phyloP scores from a whole-genome alignment of 2,888 invertebrate genomes.

The Synergus gifuensis region DNA sequence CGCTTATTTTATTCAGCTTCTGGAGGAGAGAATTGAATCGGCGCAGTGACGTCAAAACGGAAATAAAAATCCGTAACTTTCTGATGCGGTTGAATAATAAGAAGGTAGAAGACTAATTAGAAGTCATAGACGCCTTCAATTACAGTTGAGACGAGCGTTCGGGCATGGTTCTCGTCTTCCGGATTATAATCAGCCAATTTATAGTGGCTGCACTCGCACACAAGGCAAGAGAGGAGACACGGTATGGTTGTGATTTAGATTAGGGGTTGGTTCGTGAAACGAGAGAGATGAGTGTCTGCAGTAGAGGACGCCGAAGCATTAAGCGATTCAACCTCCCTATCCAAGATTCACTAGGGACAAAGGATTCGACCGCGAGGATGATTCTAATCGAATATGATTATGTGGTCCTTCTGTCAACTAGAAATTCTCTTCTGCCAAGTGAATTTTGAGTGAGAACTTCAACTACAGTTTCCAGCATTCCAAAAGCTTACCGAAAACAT shows the following conservation, averaged over 20 bases:
- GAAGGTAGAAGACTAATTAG: constrained; percentile 65
- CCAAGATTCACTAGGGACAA: constrained; percentile 65
- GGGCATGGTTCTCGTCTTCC: constrained; percentile 55
- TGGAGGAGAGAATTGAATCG: neutral
- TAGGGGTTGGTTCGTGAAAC: constrained; percentile 59
- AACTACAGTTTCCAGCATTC: neutral
- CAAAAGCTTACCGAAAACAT: neutral
- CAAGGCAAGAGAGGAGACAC: constrained; percentile 53
- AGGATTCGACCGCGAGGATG: constrained; percentile 68
- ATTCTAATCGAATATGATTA: constrained; percentile 75
- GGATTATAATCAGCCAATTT: constrained; percentile 77
- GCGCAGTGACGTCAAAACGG: neutral
- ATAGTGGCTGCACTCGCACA: constrained; percentile 64
- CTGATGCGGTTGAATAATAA: constrained; percentile 41
- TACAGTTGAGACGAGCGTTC: constrained; percentile 62
- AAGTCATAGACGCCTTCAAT: constrained; percentile 70
- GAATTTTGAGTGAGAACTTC: constrained; percentile 26
- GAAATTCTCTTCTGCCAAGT: constrained; percentile 49
- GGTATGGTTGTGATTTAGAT: constrained; percentile 70
- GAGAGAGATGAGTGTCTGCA: constrained; percentile 57
- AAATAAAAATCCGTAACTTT: constrained; percentile 33
- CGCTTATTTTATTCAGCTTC: constrained; percentile 1
- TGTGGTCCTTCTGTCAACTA: constrained; percentile 67
- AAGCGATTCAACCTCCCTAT: constrained; percentile 57
- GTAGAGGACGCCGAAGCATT: constrained; percentile 63